Evolutionary conservation across 2,888 invertebrate genomes (phyloP), one percentile per base, ranked within the genome.

Genomic region (Tetanocera ferruginea): DNA sequence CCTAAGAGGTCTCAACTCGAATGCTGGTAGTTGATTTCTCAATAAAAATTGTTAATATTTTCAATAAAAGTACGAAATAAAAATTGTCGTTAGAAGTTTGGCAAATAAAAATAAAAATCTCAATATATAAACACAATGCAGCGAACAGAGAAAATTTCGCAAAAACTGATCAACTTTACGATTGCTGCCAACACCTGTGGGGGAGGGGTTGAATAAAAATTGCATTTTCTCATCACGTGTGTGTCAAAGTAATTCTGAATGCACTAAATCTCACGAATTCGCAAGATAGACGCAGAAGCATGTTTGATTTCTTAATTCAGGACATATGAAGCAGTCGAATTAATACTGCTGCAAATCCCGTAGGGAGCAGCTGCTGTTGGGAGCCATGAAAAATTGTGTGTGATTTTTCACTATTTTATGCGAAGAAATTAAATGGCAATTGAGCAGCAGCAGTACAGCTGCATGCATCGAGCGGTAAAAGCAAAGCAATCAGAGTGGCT

Each of bases 361-460:
- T 11, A 23, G 17, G 28, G 5, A n/a, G 23, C 34, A n/a, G 8
- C 25, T 19, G 72, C 60, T 60, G 60, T n/a, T 43, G 43, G 25
- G 19, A 34, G 34, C 19, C 31, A 34, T 17, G 43, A 72, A 43
- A 25, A 72, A 60, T 72, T 60, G 60, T 37, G 57, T 57, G 55
- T 57, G 31, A 74, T 74, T 74, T 62, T 74, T 64, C 51, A 64
- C 43, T 9, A 34, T 51, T 51, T 28, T 34, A 70, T 70, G 76
- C 62, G 28, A 34, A 62, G 69, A 78, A 76, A 76, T 79, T 79
- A 79, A 76, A 79, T 76, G 64, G 34, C 76, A 76, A 76, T 76
- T 72, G 67, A 76, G 37, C 67, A 51, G n/a, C 25, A 64, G 14
- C 25, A 23, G 11, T 31, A 37, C 66, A 43, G 43, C 43, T 11